Percentiles rank a stretch among this genome's conserved stretches.
These are phyloP conservation scores for Iphiclides podalirius DNA, from an alignment of 2,888 invertebrate species.

Conservation along the genomic window DNA sequence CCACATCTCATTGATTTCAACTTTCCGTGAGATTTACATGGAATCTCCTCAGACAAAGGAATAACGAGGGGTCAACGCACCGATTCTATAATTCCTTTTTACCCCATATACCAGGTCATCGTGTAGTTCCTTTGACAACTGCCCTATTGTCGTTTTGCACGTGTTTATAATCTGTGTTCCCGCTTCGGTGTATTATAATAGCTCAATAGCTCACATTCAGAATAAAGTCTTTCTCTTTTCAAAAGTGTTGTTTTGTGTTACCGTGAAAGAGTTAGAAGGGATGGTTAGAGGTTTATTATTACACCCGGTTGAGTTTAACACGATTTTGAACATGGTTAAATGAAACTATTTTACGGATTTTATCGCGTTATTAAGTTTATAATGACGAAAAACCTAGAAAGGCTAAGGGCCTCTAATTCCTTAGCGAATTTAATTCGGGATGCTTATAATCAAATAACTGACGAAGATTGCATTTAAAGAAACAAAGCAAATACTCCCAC, in stretches of 20 bases:
- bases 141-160: conserved; percentile 43
- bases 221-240: neutral
- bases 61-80: conserved; percentile 29
- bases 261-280: conserved; percentile 2
- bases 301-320: conserved; percentile 10
- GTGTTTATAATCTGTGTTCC: conserved; percentile 32
- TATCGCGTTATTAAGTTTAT: no score
- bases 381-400: no score
- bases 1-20: conserved; percentile 35
- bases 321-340: conserved; percentile 8
- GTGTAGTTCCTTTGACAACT: conserved; percentile 8
- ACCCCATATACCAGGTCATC: conserved; percentile 18
- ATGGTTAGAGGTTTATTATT: conserved; percentile 6
- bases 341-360: no score
- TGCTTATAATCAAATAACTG: no score
- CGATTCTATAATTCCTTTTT: conserved; percentile 16
- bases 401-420: no score
- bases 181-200: neutral
- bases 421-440: no score
- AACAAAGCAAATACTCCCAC: no score
- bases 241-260: conserved; percentile 1
- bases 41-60: conserved; percentile 35
- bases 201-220: conserved; percentile 22
- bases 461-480: no score
- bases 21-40: conserved; percentile 41